A percentile compares a stretch with the other conserved stretches of the same genome.
These are phyloP conservation scores for Trochalopteron elliotii DNA, from an alignment of 2,113 vertebrate genomes.

Conservation along the genomic window DNA sequence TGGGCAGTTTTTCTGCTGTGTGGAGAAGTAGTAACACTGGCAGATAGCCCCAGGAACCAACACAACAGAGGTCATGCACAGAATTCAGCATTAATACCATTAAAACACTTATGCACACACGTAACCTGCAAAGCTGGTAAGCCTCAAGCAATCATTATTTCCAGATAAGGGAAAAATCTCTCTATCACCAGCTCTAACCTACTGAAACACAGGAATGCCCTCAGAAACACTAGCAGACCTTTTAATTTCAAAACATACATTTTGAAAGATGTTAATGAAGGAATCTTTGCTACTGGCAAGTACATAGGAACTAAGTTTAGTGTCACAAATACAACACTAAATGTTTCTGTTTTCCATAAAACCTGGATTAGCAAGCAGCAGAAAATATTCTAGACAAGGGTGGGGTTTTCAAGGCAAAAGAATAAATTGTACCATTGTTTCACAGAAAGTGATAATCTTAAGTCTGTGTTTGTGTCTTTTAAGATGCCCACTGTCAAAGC, in stretches of 20 bases:
- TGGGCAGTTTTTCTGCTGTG: background rate
- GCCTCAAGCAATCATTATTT: background rate
- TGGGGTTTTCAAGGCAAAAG: background rate
- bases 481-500: background rate
- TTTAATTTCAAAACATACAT: background rate
- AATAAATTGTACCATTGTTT: background rate
- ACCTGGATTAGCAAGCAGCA: background rate
- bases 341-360: background rate
- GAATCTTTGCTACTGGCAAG: background rate
- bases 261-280: background rate
- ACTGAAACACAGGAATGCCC: background rate
- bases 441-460: background rate
- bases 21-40: background rate
- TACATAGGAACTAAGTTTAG: background rate
- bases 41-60: background rate
- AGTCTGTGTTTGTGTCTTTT: background rate
- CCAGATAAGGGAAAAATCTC: background rate
- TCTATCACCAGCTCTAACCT: background rate
- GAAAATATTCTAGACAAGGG: background rate
- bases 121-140: background rate
- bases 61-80: background rate
- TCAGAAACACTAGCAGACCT: background rate
- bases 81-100: background rate
- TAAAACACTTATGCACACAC: accelerated
- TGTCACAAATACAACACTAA: background rate